Evolutionary conservation across 2,888 invertebrate genomes (phyloP), one percentile per base, ranked within the genome.

Genomic region (Oscheius onirici): DNA sequence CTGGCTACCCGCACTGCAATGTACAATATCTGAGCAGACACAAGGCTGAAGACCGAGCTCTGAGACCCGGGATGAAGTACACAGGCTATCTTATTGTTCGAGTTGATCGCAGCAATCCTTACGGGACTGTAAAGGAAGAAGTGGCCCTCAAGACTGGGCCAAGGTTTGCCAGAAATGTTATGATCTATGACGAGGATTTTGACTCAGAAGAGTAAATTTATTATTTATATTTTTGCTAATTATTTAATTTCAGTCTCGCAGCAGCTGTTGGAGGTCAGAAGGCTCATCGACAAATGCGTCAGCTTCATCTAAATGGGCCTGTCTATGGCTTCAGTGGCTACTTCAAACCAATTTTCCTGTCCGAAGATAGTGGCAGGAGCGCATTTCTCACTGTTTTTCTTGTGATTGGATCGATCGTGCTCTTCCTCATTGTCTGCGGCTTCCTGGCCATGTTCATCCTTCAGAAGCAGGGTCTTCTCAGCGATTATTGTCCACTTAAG

Each of bases 31-130:
- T 85, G 24, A 78, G 79, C 26, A 74, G 86, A 22, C 80, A 84
- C 69, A 75, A 76, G 24, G 78, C 84, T 0, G 79, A 81, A 54
- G 87, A 87, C 63, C 66, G 76, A 8, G 80, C 82, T 8, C 70
- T 87, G 52, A 46, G 75, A 41, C 55, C 77, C 6, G 82, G 82
- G 3, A 69, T 85, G 26, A 83, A 83, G 65, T 87, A 87, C 74
- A 86, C 86, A 1, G 87, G 87, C 28, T 87, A 85, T 66, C 71
- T 87, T 58, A 86, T 87, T 55, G 87, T 82, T 17, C 20, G 63
- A 51, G 63, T 63, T 13, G 54, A 67, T 54, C 13, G 55, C 28
- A 54, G 11, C 10, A 55, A 44, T 17, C 55, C 54, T 3, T 54
- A 55, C 55, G 57, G 55, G 15, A 46, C 63, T 2, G 15, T 28